Conservation (phyloP, 1,140 invertebrate species). For the Eumaeus atala region DNA sequence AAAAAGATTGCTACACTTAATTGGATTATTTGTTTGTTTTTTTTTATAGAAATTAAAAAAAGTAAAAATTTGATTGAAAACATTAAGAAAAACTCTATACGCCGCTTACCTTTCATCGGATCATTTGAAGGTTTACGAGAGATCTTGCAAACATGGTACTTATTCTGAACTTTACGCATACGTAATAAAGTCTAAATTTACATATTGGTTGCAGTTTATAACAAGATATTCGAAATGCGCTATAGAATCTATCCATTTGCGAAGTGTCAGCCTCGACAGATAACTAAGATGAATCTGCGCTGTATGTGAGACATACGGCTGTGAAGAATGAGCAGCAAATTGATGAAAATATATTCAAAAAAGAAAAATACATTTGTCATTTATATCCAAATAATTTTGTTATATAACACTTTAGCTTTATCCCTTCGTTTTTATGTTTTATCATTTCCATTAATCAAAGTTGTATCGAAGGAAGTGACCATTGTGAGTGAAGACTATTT, state of each 20-base stretch:
- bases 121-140: too few relatives aligned
- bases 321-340: conserved; percentile 1
- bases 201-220: conserved; percentile 4
- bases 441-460: too few relatives aligned
- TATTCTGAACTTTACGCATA: conserved; percentile 5
- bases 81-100: too few relatives aligned
- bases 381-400: background rate
- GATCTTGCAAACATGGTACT: background rate
- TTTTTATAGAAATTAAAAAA: too few relatives aligned
- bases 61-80: too few relatives aligned
- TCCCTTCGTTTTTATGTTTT: too few relatives aligned
- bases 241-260: conserved; percentile 11
- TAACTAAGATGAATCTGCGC: conserved; percentile 8
- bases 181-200: conserved; percentile 4
- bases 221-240: conserved; percentile 5
- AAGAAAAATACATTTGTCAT: background rate
- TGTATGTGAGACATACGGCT: conserved; percentile 5
- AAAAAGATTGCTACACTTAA: too few relatives aligned
- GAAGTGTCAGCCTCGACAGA: conserved; percentile 6
- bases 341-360: background rate
- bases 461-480: too few relatives aligned
- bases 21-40: too few relatives aligned
- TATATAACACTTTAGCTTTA: too few relatives aligned
- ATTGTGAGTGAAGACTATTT: too few relatives aligned
- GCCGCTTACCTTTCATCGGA: too few relatives aligned